Base-by-base conservation (phyloP, 2,888 invertebrate species). In the Polydrusus cervinus region DNA sequence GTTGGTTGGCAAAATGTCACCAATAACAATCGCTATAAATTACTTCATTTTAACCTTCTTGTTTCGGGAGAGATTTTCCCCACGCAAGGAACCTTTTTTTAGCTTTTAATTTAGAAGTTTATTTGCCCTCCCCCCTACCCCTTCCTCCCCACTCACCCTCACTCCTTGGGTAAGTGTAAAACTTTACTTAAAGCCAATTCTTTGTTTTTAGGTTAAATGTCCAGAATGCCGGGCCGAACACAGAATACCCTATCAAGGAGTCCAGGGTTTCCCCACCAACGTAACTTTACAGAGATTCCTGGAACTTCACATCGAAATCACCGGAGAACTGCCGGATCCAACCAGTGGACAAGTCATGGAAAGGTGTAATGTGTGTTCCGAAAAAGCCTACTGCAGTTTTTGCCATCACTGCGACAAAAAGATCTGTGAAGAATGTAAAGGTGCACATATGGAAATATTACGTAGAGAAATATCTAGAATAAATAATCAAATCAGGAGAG, bases 161-260 rank as follows among this genome's bases (percentile, higher is more conserved):
- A n/a, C n/a, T n/a, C n/a, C n/a, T n/a, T n/a, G n/a, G n/a, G n/a
- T n/a, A 34, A 10, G 8, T 34, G 10, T 34, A 34, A 6, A 6
- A 9, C 8, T 34, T 34, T 7, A 7, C 8, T 10, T 34, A 34
- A 34, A 1, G 1, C 8, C 7, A 34, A 34, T 9, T 47, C 47
- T 49, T 49, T 38, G 8, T 38, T 60, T 66, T 55, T 16, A 95
- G 95, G 95, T 98, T 77, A 97, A 97, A 91, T 98, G 98, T 90
- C 98, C 98, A 85, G 98, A 98, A 92, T 98, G 98, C 87, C 93
- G 98, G 78, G 97, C 97, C 74, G 98, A 98, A 89, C 98, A 98
- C 89, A 92, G 97, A 81, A 97, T 98, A 84, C 97, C 98, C 55
- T 97, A 97, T 88, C 96, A 96, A 88, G 98, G 98, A 53, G 94